Conservation (phyloP, 2,113 vertebrate species). For the Sinocyclocheilus grahami region DNA sequence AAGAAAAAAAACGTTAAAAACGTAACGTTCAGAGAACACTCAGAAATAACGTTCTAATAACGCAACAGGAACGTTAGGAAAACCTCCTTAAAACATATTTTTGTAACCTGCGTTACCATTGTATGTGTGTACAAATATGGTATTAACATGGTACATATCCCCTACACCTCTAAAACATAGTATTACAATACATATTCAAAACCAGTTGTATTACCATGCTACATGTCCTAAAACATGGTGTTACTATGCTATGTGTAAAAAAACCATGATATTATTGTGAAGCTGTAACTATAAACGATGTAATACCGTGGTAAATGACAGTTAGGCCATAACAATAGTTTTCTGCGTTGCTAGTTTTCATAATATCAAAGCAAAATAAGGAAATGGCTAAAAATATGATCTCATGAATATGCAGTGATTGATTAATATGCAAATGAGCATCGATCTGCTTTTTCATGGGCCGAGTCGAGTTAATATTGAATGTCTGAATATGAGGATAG, state of each 20-base stretch:
- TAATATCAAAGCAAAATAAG: slow-evolving; percentile 2
- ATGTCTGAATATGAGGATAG: slow-evolving; percentile 32
- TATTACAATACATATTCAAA: neutral
- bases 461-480: slow-evolving; percentile 4
- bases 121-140: neutral
- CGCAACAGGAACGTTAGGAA: fast-evolving
- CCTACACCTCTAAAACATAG: neutral
- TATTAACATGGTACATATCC: neutral
- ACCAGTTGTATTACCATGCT: neutral
- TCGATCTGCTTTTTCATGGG: slow-evolving; percentile 27
- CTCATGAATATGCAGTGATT: slow-evolving; percentile 43
- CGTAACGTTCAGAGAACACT: no score
- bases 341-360: neutral
- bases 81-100: neutral
- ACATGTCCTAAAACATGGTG: no score
- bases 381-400: neutral
- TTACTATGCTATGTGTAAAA: neutral
- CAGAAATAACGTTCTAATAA: no score
- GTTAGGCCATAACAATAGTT: neutral
- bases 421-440: slow-evolving; percentile 51
- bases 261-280: neutral
- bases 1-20: no score
- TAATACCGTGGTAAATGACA: neutral
- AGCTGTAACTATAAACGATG: neutral
- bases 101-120: neutral